Evolutionary conservation across 2,888 invertebrate genomes (phyloP), one percentile per base, ranked within the genome.

Genomic region (Xanthorhoe spadicearia): DNA sequence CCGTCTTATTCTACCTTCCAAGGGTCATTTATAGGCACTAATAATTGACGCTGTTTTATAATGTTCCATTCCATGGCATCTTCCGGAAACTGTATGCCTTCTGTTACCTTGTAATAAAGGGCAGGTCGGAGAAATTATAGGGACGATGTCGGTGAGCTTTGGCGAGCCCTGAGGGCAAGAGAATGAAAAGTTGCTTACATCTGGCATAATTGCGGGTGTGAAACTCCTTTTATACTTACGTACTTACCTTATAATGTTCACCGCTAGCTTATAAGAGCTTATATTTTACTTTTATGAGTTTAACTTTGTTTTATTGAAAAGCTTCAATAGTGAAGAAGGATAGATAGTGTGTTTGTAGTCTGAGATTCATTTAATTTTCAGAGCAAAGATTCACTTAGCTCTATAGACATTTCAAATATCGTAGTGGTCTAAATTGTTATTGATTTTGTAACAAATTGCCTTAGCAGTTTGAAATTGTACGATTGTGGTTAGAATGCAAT

Each of bases 51-150:
- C 2, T 23, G 9, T 56, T 23, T n/a, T 43, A 18, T 19, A 9
- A 13, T 55, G 32, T 57, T 48, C 32, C 17, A 49, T 57, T 48
- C 32, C 17, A 49, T 5, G 7, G 15, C 17, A 38, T 35, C 6
- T 18, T 18, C 50, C 50, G 19, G 19, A 13, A 38, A n/a, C 38
- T 56, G 28, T 23, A 56, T 32, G 28, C 51, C 50, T 46, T 50
- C 46, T 48, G 50, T 50, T 50, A 56, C 62, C 38, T 43, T 56
- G 35, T 19, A 54, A 55, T 52, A 7, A 53, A 58, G 53, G 35
- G 64, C 53, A 55, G 58, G 60, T 55, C 64, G 53, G 46, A 60
- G 32, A 58, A 64, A 64, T 60, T 64, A 60, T 60, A 64, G 55
- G 50, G 54, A 17, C 15, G 48, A 49, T 28, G 58, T 43, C 55